Percentiles rank a stretch among this genome's conserved stretches.
phyloP scores from a whole-genome alignment of 2,113 vertebrate genomes.

The Semnornis frantzii region DNA sequence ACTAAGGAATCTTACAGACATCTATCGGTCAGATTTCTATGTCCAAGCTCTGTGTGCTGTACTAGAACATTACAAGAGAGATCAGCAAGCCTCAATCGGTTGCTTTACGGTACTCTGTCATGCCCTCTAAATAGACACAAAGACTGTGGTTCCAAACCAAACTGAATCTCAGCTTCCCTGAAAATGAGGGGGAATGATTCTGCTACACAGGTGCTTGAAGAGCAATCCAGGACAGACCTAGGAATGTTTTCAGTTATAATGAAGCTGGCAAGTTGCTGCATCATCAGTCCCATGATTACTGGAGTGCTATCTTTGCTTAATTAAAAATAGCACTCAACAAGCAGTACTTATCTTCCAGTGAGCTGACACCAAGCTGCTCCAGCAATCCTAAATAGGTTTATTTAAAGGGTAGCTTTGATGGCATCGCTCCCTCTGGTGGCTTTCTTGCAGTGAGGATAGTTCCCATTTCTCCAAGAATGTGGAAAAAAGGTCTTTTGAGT shows the following conservation, averaged over 20 bases:
- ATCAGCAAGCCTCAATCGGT: fast-evolving
- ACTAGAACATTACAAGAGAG: neutral
- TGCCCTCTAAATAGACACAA: neutral
- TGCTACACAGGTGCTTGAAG: conserved; percentile 25
- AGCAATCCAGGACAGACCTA: neutral
- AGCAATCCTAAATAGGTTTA: neutral
- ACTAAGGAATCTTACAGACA: neutral
- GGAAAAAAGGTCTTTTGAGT: neutral
- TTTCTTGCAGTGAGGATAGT: neutral
- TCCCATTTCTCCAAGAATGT: neutral
- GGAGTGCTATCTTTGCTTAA: conserved; percentile 51
- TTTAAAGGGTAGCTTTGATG: neutral
- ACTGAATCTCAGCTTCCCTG: neutral
- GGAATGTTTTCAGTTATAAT: conserved; percentile 19
- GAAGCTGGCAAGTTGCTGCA: conserved; percentile 34
- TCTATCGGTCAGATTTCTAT: neutral
- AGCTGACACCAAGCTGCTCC: neutral
- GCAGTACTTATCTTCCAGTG: conserved; percentile 18
- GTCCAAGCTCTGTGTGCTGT: neutral
- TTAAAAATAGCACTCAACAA: conserved; percentile 53
- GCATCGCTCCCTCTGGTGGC: neutral
- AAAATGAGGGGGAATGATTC: neutral
- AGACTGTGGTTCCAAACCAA: neutral
- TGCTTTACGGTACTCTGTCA: no score
- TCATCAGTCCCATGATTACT: conserved; percentile 50